Evolutionary conservation across 1,140 invertebrate genomes (phyloP).

Genomic region (Pseudomyrmex dendroicus): DNA sequence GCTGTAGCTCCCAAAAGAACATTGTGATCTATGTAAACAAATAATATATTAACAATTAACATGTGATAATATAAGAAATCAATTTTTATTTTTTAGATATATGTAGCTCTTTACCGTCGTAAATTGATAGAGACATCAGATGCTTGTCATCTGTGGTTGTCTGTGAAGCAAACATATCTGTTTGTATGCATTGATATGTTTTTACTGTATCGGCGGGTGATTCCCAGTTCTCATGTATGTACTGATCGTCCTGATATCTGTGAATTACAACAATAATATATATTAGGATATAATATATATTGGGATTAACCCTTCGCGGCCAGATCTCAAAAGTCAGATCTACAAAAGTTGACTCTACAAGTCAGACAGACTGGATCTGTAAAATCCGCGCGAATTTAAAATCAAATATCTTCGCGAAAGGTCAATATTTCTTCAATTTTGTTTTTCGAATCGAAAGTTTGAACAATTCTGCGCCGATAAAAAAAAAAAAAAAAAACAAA

Average conservation of each 20-base stretch:
- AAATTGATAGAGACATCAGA: conserved; percentile 77
- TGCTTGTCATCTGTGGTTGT: conserved; percentile 73
- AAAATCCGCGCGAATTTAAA: too few relatives aligned
- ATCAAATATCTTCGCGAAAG: too few relatives aligned
- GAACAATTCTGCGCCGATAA: too few relatives aligned
- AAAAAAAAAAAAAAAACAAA: too few relatives aligned
- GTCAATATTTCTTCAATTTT: too few relatives aligned
- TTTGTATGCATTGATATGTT: conserved; percentile 71
- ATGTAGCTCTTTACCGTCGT: conserved; percentile 74
- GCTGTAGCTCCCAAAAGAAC: conserved; percentile 80
- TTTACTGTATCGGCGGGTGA: conserved; percentile 30
- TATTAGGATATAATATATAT: too few relatives aligned
- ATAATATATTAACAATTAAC: conserved; percentile 15
- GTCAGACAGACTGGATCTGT: too few relatives aligned
- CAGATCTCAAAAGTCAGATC: too few relatives aligned
- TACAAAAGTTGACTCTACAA: too few relatives aligned
- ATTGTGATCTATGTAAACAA: conserved; percentile 76
- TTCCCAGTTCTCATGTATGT: conserved; percentile 37
- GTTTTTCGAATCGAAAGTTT: too few relatives aligned
- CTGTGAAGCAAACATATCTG: conserved; percentile 71
- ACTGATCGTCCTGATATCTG: background rate
- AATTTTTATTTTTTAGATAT: background rate
- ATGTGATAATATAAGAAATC: background rate
- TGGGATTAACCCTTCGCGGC: too few relatives aligned
- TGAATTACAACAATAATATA: too few relatives aligned